A percentile compares a stretch with the other conserved stretches of the same genome.
phyloP scores from a whole-genome alignment of 2,797 vertebrate genomes.

The Hydrophis major region DNA sequence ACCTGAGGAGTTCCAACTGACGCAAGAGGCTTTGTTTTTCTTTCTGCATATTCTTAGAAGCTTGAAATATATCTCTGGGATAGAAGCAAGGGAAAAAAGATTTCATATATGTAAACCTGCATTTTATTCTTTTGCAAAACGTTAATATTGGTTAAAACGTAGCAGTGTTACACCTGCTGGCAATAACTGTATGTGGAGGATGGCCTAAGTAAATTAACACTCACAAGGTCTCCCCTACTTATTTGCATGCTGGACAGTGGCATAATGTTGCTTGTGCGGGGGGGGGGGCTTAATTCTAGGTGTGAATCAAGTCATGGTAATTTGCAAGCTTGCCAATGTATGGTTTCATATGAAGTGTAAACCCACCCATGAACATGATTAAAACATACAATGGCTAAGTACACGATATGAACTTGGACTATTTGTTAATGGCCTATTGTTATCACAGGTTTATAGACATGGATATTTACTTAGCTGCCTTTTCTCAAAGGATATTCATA shows the following conservation, averaged over 20 bases:
- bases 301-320: not conserved
- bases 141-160: not conserved
- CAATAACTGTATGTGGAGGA: not conserved
- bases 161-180: not conserved
- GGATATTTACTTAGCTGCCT: not conserved
- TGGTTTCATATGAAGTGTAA: not conserved
- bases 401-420: not conserved
- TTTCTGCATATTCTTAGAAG: slow-evolving; percentile 95
- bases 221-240: not conserved
- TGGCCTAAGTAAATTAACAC: not conserved
- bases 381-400: not conserved
- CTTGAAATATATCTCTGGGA: slow-evolving; percentile 82
- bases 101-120: not conserved
- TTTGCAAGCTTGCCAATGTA: not conserved
- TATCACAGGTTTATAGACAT: not conserved
- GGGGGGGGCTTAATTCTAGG: not conserved
- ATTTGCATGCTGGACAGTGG: not conserved
- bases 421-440: not conserved
- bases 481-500: not conserved
- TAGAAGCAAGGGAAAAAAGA: slow-evolving; percentile 15
- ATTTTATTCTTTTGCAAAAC: not conserved
- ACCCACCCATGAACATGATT: not conserved
- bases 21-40: slow-evolving; percentile 90
- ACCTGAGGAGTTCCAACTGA: slow-evolving; percentile 95
- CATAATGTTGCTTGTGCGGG: not conserved